Base-by-base conservation (phyloP, 2,888 invertebrate genomes). In the Nemurella pictetii region DNA sequence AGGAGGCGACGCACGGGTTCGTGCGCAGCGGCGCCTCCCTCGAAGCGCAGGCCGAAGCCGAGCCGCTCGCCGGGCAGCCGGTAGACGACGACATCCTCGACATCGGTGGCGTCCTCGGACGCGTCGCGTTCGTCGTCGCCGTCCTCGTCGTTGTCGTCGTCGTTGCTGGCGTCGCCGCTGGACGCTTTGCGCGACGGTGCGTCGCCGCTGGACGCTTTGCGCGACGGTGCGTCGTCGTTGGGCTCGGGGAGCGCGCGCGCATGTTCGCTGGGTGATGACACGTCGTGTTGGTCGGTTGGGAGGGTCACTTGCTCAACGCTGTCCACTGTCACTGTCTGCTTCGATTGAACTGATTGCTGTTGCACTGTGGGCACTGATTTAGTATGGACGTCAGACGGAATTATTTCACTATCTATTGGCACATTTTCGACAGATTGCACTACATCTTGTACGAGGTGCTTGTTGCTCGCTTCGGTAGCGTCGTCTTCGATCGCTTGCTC, bases 31-130 rank as follows among this genome's bases (percentile, higher is more conserved):
- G 95, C 95, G 20, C 97, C 97, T 75, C 97, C 97, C 91, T 98
- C 97, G 89, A 98, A 97, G 89, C 97, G 97, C 0, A 98, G 91
- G 0, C 97, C 97, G 89, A 98, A 95, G 0, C 98, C 98, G 7
- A 98, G 92, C 73, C 97, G 94, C 89, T 98, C 98, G 0, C 98
- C 98, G 0, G 97, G 96, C 84, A 98, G 93, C 87, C 98, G 93
- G 88, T 95, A 96, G 83, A 98, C 95, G 84, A 94, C 92, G 72
- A 98, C 95, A 89, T 95, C 94, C 88, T 96, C 96, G 89, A 95
- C 94, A 88, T 96, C 95, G 20, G 9, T 36, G 26, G 32, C 80
- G 72, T 82, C 85, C 25, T 85, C 86, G 9, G 86, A 87, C 0
- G 85, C 84, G 29, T 83, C 78, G 30, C 83, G 36, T 9, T 36